Evolutionary conservation across 2,888 invertebrate genomes (phyloP), one percentile per base, ranked within the genome.

Genomic region (Chymomyza procnemis): DNA sequence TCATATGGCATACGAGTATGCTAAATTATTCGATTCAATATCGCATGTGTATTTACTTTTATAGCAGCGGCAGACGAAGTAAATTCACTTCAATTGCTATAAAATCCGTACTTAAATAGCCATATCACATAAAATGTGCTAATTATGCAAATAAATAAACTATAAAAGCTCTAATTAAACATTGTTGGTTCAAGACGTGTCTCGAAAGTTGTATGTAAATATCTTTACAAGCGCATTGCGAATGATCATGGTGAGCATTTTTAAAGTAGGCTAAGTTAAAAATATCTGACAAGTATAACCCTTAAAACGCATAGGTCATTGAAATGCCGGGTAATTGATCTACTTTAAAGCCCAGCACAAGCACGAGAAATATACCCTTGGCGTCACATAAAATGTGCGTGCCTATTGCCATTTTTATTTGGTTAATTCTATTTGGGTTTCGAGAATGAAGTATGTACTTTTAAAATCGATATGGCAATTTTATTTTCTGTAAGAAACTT

Each of bases 151-250:
- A 74, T 79, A 79, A 84, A 88, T 74, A 82, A 80, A 77, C 86
- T 81, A 84, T 80, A 85, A 88, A 80, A 69, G 66, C 78, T 84
- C 81, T 84, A 88, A 88, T 87, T 88, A 84, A 74, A 73, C 73
- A 71, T 8, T 19, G 76, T 66, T 74, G 70, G 73, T 66, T 67
- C 84, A 75, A 79, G 87, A 81, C 85, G 85, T 83, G 74, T 65
- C 58, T 66, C 60, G 65, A 59, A 52, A 56, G 47, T 47, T 30
- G 34, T 41, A 41, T 41, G 34, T 41, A 41, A 41, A 41, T 41
- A 41, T 0, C 12, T 41, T 12, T 41, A 41, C 34, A 41, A 41
- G 34, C 9, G 34, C 34, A 41, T 41, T 41, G 30, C 34, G 3
- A 41, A 12, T 41, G 34, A 41, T 12, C 34, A 9, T 5, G 6